phyloP scores from a whole-genome alignment of 2,888 invertebrate species.

The Pycnomerus fuliginosus region DNA sequence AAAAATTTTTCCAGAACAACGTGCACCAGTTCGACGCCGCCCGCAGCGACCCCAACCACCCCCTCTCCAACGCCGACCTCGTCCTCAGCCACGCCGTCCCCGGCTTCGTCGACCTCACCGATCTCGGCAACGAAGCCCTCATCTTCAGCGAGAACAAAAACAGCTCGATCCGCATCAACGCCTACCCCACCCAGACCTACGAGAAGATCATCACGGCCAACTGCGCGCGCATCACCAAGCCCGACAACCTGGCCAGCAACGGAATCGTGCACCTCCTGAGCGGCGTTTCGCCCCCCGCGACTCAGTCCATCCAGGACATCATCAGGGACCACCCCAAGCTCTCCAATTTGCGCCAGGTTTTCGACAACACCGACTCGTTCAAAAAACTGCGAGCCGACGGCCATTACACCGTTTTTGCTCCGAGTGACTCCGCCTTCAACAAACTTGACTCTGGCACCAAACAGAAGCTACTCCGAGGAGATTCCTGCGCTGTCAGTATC shows the following conservation, averaged over 20 bases:
- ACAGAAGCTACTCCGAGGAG: conserved; percentile 58
- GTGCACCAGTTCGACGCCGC: conserved; percentile 31
- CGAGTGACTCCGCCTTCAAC: conserved; percentile 66
- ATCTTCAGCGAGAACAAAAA: conserved; percentile 53
- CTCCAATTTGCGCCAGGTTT: conserved; percentile 52
- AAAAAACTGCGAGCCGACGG: conserved; percentile 56
- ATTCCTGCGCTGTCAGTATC: conserved; percentile 62
- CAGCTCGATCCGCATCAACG: conserved; percentile 59
- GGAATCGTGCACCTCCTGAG: conserved; percentile 67
- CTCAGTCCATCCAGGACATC: conserved; percentile 58
- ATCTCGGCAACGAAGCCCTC: conserved; percentile 60
- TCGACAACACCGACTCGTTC: conserved; percentile 60
- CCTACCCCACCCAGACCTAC: conserved; percentile 55
- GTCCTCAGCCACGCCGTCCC: conserved; percentile 60
- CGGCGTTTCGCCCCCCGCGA: conserved; percentile 60
- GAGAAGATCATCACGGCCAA: conserved; percentile 63
- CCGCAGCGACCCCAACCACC: conserved; percentile 38
- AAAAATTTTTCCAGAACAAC: conserved; percentile 55
- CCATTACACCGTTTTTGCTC: conserved; percentile 66
- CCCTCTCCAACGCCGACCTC: conserved; percentile 54
- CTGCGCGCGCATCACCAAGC: conserved; percentile 62
- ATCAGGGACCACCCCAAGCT: conserved; percentile 61
- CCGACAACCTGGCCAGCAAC: conserved; percentile 64
- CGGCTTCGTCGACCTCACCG: conserved; percentile 59
- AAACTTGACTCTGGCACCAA: conserved; percentile 57